Evolutionary conservation across 2,888 invertebrate species (phyloP), one percentile per base, ranked within the genome.

Genomic region (Xylophagus ater): DNA sequence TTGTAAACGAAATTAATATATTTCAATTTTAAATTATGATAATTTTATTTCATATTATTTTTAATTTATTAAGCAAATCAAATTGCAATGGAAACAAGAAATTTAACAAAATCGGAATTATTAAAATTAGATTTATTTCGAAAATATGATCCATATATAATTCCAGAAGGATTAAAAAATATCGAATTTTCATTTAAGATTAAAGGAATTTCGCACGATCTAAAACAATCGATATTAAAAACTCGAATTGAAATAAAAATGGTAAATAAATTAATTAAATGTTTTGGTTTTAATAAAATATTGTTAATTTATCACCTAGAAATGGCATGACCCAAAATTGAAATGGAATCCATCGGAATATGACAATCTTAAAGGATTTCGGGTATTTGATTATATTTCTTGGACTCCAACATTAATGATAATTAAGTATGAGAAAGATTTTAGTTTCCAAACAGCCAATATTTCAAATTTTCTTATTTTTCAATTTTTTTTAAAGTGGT

Each of bases 301-400:
- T 36, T 29, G 24, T 34, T 35, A 24, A 7, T 31, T 13, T 37
- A 42, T 45, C 62, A 25, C 64, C 23, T 54, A 78, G 78, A 63
- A 58, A 44, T 81, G 81, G 81, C 60, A 53, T 1, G 81, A 81
- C 49, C 60, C 69, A 10, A 73, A 71, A 43, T 58, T 79, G 50
- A 58, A 63, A 0, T 81, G 81, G 81, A 60, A 71, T 46, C 71
- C 74, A 0, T 55, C 53, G 12, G 68, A 72, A 26, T 78, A 69
- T 53, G 71, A 68, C n/a, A 67, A 68, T 6, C 65, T 75, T 1
- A 42, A 45, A 2, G 47, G 42, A 1, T 34, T 62, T 8, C 49
- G 51, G 8, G 51, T 55, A 25, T 47, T 49, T 0, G 25, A 47
- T 2, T 34, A 56, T 18, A 45, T 51, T 5, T 48, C 60, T 15